Conservation (phyloP, 2,888 invertebrate genomes). For the Agrenia bidenticulata region DNA sequence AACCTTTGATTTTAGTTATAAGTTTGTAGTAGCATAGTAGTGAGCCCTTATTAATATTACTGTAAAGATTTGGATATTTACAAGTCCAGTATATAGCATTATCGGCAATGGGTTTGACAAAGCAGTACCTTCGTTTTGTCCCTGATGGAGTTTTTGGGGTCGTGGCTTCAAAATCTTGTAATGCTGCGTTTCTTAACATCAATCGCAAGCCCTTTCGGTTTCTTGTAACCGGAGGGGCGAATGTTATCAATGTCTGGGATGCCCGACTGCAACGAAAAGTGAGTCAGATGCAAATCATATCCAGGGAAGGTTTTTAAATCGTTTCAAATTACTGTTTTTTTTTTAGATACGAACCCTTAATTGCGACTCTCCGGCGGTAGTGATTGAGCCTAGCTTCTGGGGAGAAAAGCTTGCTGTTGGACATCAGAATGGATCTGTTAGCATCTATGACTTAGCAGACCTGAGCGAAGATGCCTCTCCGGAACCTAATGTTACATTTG, state of each 20-base stretch:
- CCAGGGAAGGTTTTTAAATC: too few relatives aligned
- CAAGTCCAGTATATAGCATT: background rate
- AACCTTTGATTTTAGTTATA: slow-evolving; percentile 8
- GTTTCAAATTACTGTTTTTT: slow-evolving; percentile 21
- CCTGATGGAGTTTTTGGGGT: slow-evolving; percentile 84
- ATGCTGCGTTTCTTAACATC: slow-evolving; percentile 69
- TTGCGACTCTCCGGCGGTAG: slow-evolving; percentile 79
- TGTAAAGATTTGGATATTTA: too few relatives aligned
- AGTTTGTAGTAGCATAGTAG: background rate
- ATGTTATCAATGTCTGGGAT: slow-evolving; percentile 94
- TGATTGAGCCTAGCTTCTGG: slow-evolving; percentile 46
- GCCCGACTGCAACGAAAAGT: slow-evolving; percentile 80
- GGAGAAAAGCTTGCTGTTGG: slow-evolving; percentile 83
- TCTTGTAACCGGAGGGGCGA: slow-evolving; percentile 88
- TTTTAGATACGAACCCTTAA: slow-evolving; percentile 72
- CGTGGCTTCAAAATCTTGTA: slow-evolving; percentile 76
- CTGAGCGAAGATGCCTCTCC: slow-evolving; percentile 58
- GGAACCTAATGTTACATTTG: slow-evolving; percentile 68
- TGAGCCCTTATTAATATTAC: too few relatives aligned
- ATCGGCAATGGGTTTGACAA: slow-evolving; percentile 77
- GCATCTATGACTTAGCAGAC: slow-evolving; percentile 72
- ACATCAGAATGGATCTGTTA: slow-evolving; percentile 84
- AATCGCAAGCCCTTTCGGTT: slow-evolving; percentile 70
- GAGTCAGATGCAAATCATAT: too few relatives aligned
- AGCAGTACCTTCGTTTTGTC: slow-evolving; percentile 88